Evolutionary conservation across 1,140 invertebrate species (phyloP), one percentile per base, ranked within the genome.

Genomic region (Euschistus heros): DNA sequence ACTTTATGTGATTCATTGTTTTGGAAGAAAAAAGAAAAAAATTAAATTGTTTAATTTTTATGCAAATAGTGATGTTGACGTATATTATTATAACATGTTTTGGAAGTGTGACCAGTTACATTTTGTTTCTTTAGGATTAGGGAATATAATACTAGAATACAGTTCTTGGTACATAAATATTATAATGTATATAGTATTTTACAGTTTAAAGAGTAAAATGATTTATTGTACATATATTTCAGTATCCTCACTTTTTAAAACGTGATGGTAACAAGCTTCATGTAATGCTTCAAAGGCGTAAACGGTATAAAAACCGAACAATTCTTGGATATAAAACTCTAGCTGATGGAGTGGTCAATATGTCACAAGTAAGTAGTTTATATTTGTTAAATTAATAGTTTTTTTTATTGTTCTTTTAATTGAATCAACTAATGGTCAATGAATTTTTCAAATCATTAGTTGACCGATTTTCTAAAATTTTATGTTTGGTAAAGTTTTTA

Each of bases 211-310:
- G 62, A 44, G 52, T 64, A 66, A 10, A 10, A 37, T 37, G 33
- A 37, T 13, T 37, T 13, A 6, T 37, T 1, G 13, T 1, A 37
- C 33, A 10, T 10, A 10, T 13, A 37, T 73, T 76, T 7, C 87
- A 94, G 78, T 98, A 98, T 82, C 93, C 94, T 52, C 96, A 99
- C 78, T 98, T 96, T 75, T 82, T 98, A 59, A 99, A 99, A 77
- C 81, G 94, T 69, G 94, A 97, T 76, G 91, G 92, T 44, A 98
- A 98, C 78, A 91, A 92, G 74, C 81, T 98, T 60, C 84, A 92
- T 71, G 85, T 98, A 68, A 86, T 97, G 80, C 78, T 99, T 67
- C 96, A 98, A 76, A 82, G 96, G 69, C 81, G 94, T 67, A 98
- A 98, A 75, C 87, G 92, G 70, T 98, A 98, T 77, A 98, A 98